phyloP scores from a whole-genome alignment of 2,888 invertebrate genomes.

The Pristionchus mayeri region DNA sequence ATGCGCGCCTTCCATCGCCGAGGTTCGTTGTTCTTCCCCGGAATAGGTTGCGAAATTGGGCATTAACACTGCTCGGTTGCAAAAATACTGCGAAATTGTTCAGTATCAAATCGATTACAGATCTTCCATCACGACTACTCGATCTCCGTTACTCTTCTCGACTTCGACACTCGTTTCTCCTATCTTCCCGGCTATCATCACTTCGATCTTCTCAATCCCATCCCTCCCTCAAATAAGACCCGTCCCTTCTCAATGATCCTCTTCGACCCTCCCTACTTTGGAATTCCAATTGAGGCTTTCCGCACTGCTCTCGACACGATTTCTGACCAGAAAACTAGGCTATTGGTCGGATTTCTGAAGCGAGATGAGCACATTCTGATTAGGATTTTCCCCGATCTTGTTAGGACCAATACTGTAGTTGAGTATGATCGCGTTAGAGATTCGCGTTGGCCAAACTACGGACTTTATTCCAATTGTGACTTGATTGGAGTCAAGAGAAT shows the following conservation, averaged over 20 bases:
- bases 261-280: constrained; percentile 50
- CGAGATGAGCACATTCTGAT: constrained; percentile 35
- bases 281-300: constrained; percentile 16
- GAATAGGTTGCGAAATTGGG: too few relatives aligned
- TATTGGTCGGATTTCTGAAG: not conserved
- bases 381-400: not conserved
- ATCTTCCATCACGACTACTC: constrained; percentile 43
- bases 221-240: not conserved
- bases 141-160: constrained; percentile 49
- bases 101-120: not conserved
- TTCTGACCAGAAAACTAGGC: not conserved
- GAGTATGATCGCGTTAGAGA: constrained; percentile 36
- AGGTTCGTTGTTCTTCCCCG: not conserved
- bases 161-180: constrained; percentile 46
- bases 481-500: constrained; percentile 23
- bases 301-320: not conserved
- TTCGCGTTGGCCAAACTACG: constrained; percentile 39
- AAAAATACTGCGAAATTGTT: too few relatives aligned
- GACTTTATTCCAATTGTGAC: constrained; percentile 38
- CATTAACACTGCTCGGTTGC: too few relatives aligned
- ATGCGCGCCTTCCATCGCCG: constrained; percentile 47
- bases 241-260: constrained; percentile 17
- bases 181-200: constrained; percentile 41
- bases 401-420: not conserved
- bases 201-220: constrained; percentile 42